phyloP scores from a whole-genome alignment of 2,113 vertebrate species.

The Nothoprocta pentlandii region DNA sequence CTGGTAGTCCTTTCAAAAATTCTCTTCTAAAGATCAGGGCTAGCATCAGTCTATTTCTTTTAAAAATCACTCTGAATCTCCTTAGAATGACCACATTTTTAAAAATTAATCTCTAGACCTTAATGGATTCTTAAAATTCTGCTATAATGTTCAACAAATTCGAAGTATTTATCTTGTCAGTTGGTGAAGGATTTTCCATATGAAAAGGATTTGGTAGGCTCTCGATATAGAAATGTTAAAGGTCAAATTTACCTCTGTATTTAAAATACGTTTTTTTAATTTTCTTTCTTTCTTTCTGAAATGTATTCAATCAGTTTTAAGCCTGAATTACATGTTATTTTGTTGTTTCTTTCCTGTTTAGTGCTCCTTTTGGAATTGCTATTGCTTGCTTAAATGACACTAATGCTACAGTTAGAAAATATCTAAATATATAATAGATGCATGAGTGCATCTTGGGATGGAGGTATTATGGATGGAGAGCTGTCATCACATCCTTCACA shows the following conservation, averaged over 20 bases:
- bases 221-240: not conserved
- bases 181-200: not conserved
- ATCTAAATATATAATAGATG: conserved; percentile 66
- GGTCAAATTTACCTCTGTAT: not conserved
- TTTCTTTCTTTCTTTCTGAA: not conserved
- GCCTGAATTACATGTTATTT: not conserved
- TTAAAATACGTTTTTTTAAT: not conserved
- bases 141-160: not conserved
- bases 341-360: not conserved
- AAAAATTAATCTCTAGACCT: not conserved
- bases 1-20: not conserved
- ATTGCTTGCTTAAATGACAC: conserved; percentile 4
- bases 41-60: not conserved
- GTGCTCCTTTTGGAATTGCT: not conserved
- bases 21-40: not conserved
- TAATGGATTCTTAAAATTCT: not conserved
- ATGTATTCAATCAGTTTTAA: not conserved
- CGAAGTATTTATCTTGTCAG: not conserved
- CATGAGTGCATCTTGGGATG: conserved; percentile 67
- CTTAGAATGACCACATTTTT: not conserved
- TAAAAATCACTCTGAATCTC: not conserved
- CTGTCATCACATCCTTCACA: conserved; percentile 77
- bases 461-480: conserved; percentile 58
- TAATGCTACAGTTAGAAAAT: conserved; percentile 65
- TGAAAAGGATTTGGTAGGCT: not conserved